Evolutionary conservation across 2,888 invertebrate genomes (phyloP).

Genomic region (Agonopterix subpropinquella): DNA sequence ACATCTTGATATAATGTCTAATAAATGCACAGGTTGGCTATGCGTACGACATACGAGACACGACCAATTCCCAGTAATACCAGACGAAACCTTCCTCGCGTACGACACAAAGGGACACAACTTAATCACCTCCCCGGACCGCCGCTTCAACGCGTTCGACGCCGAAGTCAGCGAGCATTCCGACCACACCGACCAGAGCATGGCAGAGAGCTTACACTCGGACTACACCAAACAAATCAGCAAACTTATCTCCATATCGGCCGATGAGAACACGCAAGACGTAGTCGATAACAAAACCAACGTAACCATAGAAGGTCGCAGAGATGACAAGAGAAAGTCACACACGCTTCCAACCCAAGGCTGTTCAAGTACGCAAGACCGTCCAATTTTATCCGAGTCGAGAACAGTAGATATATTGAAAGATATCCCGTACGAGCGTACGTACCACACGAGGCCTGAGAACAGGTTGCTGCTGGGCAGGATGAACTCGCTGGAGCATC

Average conservation of each 20-base stretch:
- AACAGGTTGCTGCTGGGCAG: constrained; percentile 47
- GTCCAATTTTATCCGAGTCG: constrained; percentile 81
- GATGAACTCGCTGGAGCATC: constrained; percentile 60
- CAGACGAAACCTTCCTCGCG: constrained; percentile 77
- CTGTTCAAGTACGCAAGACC: constrained; percentile 72
- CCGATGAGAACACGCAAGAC: constrained; percentile 44
- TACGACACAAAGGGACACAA: constrained; percentile 52
- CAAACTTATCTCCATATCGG: constrained; percentile 30
- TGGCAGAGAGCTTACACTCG: constrained; percentile 57
- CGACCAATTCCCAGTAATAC: constrained; percentile 85
- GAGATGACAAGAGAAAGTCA: constrained; percentile 58
- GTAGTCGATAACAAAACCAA: constrained; percentile 41
- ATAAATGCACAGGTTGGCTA: constrained; percentile 76
- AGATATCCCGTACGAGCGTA: constrained; percentile 51
- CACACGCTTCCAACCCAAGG: constrained; percentile 76
- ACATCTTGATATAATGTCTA: too few relatives aligned
- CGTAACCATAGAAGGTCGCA: constrained; percentile 26
- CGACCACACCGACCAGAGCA: constrained; percentile 65
- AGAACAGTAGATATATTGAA: constrained; percentile 79
- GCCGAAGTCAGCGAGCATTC: constrained; percentile 63
- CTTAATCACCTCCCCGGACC: constrained; percentile 48
- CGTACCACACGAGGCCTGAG: constrained; percentile 36
- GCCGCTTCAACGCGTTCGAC: constrained; percentile 47
- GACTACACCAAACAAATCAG: constrained; percentile 39
- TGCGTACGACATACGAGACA: constrained; percentile 85